Base-by-base conservation (phyloP, 2,888 invertebrate species). In the Vannuccia rotundouncinata region DNA sequence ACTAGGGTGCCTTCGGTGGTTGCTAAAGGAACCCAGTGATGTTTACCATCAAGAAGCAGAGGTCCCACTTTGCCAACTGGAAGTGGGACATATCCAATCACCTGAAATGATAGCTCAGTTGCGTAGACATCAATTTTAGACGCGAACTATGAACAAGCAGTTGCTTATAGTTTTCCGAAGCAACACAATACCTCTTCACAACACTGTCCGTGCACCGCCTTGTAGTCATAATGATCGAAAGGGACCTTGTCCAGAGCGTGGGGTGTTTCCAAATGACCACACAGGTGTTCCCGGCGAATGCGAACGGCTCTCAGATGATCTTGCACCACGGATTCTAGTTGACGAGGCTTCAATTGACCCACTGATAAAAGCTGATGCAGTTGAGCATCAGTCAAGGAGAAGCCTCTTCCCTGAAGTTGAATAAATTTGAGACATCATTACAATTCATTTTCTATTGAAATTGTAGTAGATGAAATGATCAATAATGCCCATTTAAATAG, bases 1-100 rank as follows among this genome's bases (percentile, higher is more conserved):
- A 99, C 94, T 78, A 99, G 89, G 81, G 97, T 98, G 0, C 99
- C 99, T 89, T 99, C 99, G 0, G 99, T 99, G 0, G 99, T 99
- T 1, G 98, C 97, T 95, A 99, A 94, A 1, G 99, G 99, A 77
- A 99, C 92, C 89, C 92, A 92, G 84, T 93, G 92, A 28, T 91
- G 87, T 83, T 91, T 90, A 0, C 92, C 93, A 87, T 98, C 94
- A 0, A 98, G 90, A 0, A 92, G 88, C 29, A 99, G 89, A 0
- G 99, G 99, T 0, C 99, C 99, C 0, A 94, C 98, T 83, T 95
- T 92, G 0, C 99, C 99, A 0, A 98, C 92, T 0, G 99, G 99
- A 2, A 99, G 91, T 0, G 98, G 97, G 81, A 97, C 91, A 87
- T 94, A 97, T 0, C 99, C 99, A 31, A 99, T 92, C 0, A 99